Conservation (phyloP, 2,888 invertebrate species). For the Drymonia ruficornis region DNA sequence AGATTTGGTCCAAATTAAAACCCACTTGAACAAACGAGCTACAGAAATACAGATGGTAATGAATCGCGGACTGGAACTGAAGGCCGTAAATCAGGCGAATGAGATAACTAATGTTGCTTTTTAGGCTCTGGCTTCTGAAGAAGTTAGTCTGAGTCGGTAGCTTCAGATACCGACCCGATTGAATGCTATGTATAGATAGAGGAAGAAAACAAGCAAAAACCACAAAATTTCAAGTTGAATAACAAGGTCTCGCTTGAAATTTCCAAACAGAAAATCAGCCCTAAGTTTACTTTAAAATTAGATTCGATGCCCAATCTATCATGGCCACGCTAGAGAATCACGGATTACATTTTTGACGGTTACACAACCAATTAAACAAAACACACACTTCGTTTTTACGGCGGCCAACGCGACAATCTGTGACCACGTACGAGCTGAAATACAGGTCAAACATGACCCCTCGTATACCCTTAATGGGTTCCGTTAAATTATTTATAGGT, state of each 20-base stretch:
- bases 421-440: slow-evolving; percentile 15
- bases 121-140: neutral
- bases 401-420: slow-evolving; percentile 21
- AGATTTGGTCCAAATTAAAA: slow-evolving; percentile 37
- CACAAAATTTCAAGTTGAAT: too few relatives aligned
- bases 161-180: too few relatives aligned
- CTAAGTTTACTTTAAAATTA: too few relatives aligned
- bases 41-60: slow-evolving; percentile 30
- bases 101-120: slow-evolving; percentile 18
- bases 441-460: slow-evolving; percentile 30
- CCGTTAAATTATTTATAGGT: slow-evolving; percentile 29
- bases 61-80: slow-evolving; percentile 34
- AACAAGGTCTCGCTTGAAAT: too few relatives aligned
- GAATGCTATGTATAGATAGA: too few relatives aligned
- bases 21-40: slow-evolving; percentile 27
- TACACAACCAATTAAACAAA: slow-evolving; percentile 53
- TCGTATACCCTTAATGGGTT: slow-evolving; percentile 25
- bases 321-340: too few relatives aligned
- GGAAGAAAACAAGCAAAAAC: too few relatives aligned
- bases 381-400: slow-evolving; percentile 43
- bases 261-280: too few relatives aligned
- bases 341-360: slow-evolving; percentile 25
- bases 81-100: slow-evolving; percentile 32
- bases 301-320: too few relatives aligned
- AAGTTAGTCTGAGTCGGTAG: slow-evolving; percentile 3